A percentile compares a stretch with the other conserved stretches of the same genome.
Evolutionary conservation across 2,797 vertebrate genomes (phyloP).

Genomic region (Microctenopoma stevenorrisi): DNA sequence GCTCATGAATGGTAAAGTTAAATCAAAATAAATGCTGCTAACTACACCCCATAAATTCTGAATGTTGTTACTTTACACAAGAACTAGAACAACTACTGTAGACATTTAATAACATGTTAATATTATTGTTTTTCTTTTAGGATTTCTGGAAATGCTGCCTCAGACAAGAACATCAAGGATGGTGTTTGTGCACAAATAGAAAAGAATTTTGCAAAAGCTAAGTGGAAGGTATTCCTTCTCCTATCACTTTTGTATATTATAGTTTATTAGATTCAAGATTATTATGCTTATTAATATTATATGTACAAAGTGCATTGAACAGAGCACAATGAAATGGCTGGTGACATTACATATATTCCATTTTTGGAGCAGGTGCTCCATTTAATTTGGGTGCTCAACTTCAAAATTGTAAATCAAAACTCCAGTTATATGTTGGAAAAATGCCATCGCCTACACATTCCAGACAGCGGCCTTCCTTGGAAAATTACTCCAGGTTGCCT

Average conservation of each 20-base stretch:
- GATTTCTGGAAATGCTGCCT: slow-evolving; percentile 98
- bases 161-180: slow-evolving; percentile 99
- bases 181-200: slow-evolving; percentile 98
- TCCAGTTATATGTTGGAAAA: not conserved
- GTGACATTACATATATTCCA: too few relatives aligned
- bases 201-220: slow-evolving; percentile 98
- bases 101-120: not conserved
- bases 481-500: not conserved
- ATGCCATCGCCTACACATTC: not conserved
- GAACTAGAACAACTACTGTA: not conserved
- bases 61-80: not conserved
- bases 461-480: not conserved
- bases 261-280: too few relatives aligned
- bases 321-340: too few relatives aligned
- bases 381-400: not conserved
- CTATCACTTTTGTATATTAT: not conserved
- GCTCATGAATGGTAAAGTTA: slow-evolving; percentile 92
- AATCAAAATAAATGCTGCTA: not conserved
- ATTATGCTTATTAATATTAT: too few relatives aligned
- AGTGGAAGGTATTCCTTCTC: slow-evolving; percentile 91
- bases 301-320: too few relatives aligned
- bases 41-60: not conserved
- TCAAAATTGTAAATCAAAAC: not conserved
- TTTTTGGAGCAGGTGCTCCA: too few relatives aligned
- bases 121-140: slow-evolving; percentile 71